phyloP scores from a whole-genome alignment of 1,140 invertebrate species.

The Sycophila sp. region DNA sequence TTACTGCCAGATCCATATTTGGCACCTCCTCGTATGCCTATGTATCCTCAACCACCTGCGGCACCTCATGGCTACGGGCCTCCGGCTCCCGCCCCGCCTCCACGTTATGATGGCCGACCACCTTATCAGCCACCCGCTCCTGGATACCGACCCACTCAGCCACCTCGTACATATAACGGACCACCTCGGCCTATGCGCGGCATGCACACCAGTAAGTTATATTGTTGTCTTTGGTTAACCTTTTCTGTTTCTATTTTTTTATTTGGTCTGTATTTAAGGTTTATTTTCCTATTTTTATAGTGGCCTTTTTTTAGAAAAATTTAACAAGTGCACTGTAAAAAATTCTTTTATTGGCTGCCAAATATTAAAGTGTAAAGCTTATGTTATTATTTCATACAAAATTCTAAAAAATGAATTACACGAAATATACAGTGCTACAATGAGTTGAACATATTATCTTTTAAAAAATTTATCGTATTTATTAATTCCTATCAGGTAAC shows the following conservation, averaged over 20 bases:
- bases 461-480: too few species aligned
- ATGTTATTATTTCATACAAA: too few species aligned
- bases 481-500: too few species aligned
- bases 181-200: slow-evolving; percentile 61
- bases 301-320: too few species aligned
- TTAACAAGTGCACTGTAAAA: too few species aligned
- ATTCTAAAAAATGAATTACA: too few species aligned
- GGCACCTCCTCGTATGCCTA: slow-evolving; percentile 60
- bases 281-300: neutral
- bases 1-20: slow-evolving; percentile 62
- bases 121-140: slow-evolving; percentile 48
- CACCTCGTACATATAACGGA: slow-evolving; percentile 58
- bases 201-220: slow-evolving; percentile 53
- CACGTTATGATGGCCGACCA: slow-evolving; percentile 47
- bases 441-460: too few species aligned
- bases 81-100: slow-evolving; percentile 57
- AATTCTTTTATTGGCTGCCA: too few species aligned
- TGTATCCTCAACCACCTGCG: slow-evolving; percentile 58
- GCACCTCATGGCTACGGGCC: slow-evolving; percentile 50
- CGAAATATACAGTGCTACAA: too few species aligned
- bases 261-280: neutral
- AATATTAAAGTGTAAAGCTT: too few species aligned
- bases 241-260: neutral
- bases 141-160: slow-evolving; percentile 54
- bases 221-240: neutral